phyloP scores from a whole-genome alignment of 2,797 vertebrate species.

The Channa striata region DNA sequence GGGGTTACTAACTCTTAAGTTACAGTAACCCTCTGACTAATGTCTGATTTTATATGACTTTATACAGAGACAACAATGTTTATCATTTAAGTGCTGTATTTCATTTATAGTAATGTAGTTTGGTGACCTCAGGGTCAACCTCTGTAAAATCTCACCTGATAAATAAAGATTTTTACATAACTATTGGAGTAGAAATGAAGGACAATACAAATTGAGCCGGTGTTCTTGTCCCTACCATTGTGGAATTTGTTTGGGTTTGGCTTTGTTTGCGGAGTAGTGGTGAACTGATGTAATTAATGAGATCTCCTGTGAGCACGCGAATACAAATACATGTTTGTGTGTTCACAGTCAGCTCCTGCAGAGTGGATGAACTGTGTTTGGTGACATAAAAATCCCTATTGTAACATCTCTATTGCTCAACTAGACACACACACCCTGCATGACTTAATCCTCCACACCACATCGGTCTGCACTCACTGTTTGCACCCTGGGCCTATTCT shows the following conservation, averaged over 20 bases:
- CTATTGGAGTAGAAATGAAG: no score
- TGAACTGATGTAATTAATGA: background rate
- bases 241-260: background rate
- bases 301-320: background rate
- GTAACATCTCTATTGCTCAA: conserved; percentile 55
- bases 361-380: conserved; percentile 38
- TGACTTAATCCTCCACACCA: conserved; percentile 67
- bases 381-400: conserved; percentile 52
- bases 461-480: conserved; percentile 47
- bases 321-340: conserved; percentile 13
- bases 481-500: conserved; percentile 53
- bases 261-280: background rate
- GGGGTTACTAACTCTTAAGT: no score
- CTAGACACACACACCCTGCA: conserved; percentile 34
- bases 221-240: background rate
- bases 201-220: background rate
- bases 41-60: no score
- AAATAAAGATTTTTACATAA: no score
- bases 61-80: no score
- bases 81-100: no score
- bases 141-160: no score
- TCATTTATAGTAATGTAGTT: no score
- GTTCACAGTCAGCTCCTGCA: conserved; percentile 8
- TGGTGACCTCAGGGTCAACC: no score
- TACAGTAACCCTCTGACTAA: no score